phyloP scores from a whole-genome alignment of 2,888 invertebrate genomes.

The Scrobipalpa atriplicella region DNA sequence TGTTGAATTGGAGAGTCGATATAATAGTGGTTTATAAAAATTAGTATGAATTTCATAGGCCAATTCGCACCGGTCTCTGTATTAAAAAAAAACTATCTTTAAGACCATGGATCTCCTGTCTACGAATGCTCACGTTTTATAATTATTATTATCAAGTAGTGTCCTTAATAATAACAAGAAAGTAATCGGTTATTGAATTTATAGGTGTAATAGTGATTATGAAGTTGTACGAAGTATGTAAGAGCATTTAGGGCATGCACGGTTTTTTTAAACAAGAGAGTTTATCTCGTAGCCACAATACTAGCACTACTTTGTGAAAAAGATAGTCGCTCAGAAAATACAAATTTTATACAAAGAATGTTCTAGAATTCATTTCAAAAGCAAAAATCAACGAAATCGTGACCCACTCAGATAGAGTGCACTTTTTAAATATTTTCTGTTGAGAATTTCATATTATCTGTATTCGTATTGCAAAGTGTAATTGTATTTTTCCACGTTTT shows the following conservation, averaged over 20 bases:
- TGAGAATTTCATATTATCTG: too few relatives aligned
- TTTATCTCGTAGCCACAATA: too few relatives aligned
- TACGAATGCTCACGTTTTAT: slow-evolving; percentile 79
- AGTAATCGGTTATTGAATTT: slow-evolving; percentile 75
- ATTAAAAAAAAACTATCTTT: slow-evolving; percentile 41
- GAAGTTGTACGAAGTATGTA: slow-evolving; percentile 60
- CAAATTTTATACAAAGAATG: too few relatives aligned
- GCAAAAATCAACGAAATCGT: too few relatives aligned
- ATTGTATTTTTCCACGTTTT: too few relatives aligned
- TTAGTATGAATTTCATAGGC: slow-evolving; percentile 5
- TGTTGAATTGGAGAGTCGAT: slow-evolving; percentile 9
- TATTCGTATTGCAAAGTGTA: too few relatives aligned
- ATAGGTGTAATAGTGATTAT: slow-evolving; percentile 71
- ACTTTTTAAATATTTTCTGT: too few relatives aligned
- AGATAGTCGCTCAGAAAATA: too few relatives aligned
- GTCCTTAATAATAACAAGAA: slow-evolving; percentile 54
- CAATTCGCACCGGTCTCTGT: slow-evolving; percentile 9
- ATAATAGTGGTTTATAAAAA: slow-evolving; percentile 10
- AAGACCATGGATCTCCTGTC: slow-evolving; percentile 62
- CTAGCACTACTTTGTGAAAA: too few relatives aligned
- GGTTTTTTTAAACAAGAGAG: slow-evolving; percentile 44
- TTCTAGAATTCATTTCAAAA: too few relatives aligned
- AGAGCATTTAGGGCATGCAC: slow-evolving; percentile 69
- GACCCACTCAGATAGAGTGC: too few relatives aligned
- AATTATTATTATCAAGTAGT: slow-evolving; percentile 75